Conservation (phyloP, 2,888 invertebrate species). For the Eretmocerus hayati region DNA sequence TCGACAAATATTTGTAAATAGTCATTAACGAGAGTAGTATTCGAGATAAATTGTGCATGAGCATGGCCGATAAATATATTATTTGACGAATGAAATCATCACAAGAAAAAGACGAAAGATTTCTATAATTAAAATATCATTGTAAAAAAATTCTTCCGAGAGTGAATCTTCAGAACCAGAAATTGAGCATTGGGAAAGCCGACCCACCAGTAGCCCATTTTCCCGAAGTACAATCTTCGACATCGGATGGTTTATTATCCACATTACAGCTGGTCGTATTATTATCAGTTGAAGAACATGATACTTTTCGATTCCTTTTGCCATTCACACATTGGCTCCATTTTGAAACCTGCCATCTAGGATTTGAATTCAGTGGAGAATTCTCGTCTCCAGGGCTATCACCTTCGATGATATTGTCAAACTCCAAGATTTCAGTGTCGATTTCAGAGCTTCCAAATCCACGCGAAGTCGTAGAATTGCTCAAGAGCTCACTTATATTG, state of each 20-base stretch:
- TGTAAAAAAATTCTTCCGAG: background rate
- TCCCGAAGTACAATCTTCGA: conserved; percentile 35
- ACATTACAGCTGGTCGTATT: conserved; percentile 24
- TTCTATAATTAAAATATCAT: background rate
- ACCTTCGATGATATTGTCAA: conserved; percentile 39
- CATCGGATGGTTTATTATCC: conserved; percentile 31
- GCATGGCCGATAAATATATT: too few relatives aligned
- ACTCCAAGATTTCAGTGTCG: conserved; percentile 40
- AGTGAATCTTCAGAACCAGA: background rate
- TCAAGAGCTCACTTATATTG: conserved; percentile 32
- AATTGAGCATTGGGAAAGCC: background rate
- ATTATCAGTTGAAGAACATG: conserved; percentile 33
- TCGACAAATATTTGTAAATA: too few relatives aligned
- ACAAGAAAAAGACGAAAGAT: background rate
- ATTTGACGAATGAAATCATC: too few relatives aligned
- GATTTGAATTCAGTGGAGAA: conserved; percentile 37
- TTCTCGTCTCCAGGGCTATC: conserved; percentile 31
- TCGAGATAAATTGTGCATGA: too few relatives aligned
- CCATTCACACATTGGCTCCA: conserved; percentile 37
- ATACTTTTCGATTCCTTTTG: conserved; percentile 34
- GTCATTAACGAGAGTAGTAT: too few relatives aligned
- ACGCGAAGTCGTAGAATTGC: conserved; percentile 12
- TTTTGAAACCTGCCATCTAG: conserved; percentile 38
- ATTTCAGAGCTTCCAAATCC: conserved; percentile 31
- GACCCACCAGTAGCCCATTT: conserved; percentile 37